Percentiles rank a stretch among this genome's conserved stretches.
Conservation (phyloP, 1,140 invertebrate genomes). For the Mamestra configurata region DNA sequence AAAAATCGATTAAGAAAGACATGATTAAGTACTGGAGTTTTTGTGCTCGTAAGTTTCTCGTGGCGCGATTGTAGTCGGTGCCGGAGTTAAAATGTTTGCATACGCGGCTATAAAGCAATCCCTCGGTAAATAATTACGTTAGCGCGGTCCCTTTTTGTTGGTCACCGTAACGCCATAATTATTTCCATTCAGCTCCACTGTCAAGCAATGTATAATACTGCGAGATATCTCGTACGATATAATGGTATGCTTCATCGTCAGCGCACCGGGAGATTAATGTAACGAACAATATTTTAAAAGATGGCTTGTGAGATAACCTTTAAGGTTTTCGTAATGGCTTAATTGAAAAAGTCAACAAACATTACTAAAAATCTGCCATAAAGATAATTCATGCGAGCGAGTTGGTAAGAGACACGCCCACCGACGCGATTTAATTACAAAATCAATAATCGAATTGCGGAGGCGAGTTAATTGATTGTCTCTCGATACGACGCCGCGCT, state of each 20-base stretch:
- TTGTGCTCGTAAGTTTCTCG: constrained; percentile 61
- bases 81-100: constrained; percentile 71
- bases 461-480: constrained; percentile 77
- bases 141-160: constrained; percentile 68
- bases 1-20: constrained; percentile 82
- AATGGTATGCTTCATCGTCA: constrained; percentile 59
- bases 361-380: constrained; percentile 61
- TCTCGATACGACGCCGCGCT: constrained; percentile 64
- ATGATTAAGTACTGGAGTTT: constrained; percentile 77
- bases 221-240: constrained; percentile 68
- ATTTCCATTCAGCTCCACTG: constrained; percentile 70
- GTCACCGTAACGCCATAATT: constrained; percentile 69
- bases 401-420: constrained; percentile 62
- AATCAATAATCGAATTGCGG: constrained; percentile 83
- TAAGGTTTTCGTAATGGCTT: constrained; percentile 54
- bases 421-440: constrained; percentile 81
- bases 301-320: constrained; percentile 47
- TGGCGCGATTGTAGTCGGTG: constrained; percentile 57
- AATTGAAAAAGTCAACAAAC: constrained; percentile 69
- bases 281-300: constrained; percentile 58
- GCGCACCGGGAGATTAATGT: constrained; percentile 66
- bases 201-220: constrained; percentile 68
- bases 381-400: constrained; percentile 63
- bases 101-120: constrained; percentile 76
- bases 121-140: constrained; percentile 77